These are phyloP conservation scores for Ictidomys tridecemlineatus DNA, from an alignment of 2,113 vertebrate species.

Conservation along the genomic window DNA sequence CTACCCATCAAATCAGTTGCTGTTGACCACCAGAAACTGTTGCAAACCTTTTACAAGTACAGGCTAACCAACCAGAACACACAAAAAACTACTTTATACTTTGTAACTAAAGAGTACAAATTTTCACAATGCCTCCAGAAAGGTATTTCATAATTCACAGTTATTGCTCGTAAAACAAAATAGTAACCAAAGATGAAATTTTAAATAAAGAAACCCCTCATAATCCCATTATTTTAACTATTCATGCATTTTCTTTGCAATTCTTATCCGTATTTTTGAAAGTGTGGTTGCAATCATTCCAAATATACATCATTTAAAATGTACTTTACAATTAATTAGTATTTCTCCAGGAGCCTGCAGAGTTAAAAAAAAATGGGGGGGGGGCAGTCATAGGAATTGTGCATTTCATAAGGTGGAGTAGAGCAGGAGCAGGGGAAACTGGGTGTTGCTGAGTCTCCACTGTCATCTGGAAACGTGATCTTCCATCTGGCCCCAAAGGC, in stretches of 20 bases:
- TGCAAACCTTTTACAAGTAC: not conserved
- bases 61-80: not conserved
- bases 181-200: not conserved
- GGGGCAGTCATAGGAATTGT: not conserved
- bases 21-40: not conserved
- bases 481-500: not conserved
- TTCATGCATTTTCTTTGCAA: not conserved
- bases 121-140: not conserved
- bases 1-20: not conserved
- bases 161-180: not conserved
- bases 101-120: not conserved
- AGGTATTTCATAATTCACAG: not conserved
- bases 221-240: not conserved
- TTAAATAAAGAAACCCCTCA: not conserved
- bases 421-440: not conserved
- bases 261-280: not conserved
- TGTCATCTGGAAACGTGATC: not conserved
- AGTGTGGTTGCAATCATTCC: not conserved
- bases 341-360: not conserved
- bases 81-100: not conserved
- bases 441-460: not conserved
- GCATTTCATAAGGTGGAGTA: rapidly evolving
- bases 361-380: not conserved
- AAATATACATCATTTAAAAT: not conserved
- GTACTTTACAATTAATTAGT: not conserved